Evolutionary conservation across 2,888 invertebrate species (phyloP), one percentile per base, ranked within the genome.

Genomic region (Cheilosia urbana): DNA sequence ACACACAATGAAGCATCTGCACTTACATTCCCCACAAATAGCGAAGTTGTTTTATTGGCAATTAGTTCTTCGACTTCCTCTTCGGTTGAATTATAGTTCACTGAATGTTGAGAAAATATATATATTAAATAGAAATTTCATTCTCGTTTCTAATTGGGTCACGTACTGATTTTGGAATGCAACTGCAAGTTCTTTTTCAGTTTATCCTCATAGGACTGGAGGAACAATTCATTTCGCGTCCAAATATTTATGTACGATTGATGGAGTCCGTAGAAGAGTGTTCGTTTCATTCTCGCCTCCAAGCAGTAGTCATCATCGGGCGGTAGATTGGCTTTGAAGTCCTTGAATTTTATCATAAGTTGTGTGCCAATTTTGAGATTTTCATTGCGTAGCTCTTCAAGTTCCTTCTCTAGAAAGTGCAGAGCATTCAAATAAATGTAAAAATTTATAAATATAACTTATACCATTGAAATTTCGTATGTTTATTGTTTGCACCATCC

Each of bases 1-100:
- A 45, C 17, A 37, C 15, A 47, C 40, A 60, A 15, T 40, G 9
- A 34, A 51, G 24, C 51, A 51, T 51, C 24, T 71, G 21, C 45
- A 90, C 90, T 90, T 89, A 92, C 92, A 90, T 92, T 92, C 71
- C 92, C 92, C 30, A 92, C 92, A 89, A 92, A 92, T 42, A 92
- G 89, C 79, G 91, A 92, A 40, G 92, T 91, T 45, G 90, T 90
- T 83, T 92, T 92, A 87, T 91, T 92, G 27, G 91, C 91, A 72
- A 92, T 89, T 77, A 92, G 87, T 85, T 90, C 89, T 82, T 92
- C 92, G 45, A 92, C 91, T 88, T 92, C 92, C 81, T 92, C 92
- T 78, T 92, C 92, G 34, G 90, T 92, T 66, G 92, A 90, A 75
- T 91, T 91, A 79, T 90, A 89, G 80, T 92, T 91, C 72, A 92